Percentiles rank a stretch among this genome's conserved stretches.
Evolutionary conservation across 2,113 vertebrate species (phyloP).

Genomic region (Myotis yumanensis): DNA sequence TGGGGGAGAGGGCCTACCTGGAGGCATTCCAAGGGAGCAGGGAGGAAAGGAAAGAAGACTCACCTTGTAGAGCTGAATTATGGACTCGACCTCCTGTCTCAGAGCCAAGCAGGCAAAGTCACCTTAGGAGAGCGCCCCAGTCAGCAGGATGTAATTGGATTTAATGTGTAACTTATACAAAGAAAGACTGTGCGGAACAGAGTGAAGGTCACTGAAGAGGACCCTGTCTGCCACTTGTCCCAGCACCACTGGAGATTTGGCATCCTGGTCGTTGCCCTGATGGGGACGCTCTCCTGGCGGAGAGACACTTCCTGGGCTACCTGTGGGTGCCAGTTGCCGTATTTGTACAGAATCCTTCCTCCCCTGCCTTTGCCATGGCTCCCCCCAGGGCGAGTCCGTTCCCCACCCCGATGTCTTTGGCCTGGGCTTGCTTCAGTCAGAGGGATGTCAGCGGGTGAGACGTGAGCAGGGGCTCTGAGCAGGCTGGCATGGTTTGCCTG

Average conservation of each 20-base stretch:
- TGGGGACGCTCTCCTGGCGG: fast-evolving
- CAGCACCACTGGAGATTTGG: not conserved
- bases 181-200: not conserved
- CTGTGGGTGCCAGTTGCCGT: not conserved
- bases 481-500: not conserved
- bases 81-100: not conserved
- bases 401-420: not conserved
- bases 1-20: too few species aligned
- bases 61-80: slow-evolving; percentile 2
- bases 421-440: not conserved
- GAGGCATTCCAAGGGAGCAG: not conserved
- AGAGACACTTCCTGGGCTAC: not conserved
- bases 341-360: not conserved
- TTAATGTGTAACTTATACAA: slow-evolving; percentile 51
- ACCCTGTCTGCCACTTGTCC: not conserved
- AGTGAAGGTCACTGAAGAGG: not conserved
- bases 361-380: too few species aligned
- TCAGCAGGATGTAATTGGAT: slow-evolving; percentile 72
- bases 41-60: not conserved
- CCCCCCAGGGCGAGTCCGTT: not conserved
- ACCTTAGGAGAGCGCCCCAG: slow-evolving; percentile 49
- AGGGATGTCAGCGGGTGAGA: fast-evolving
- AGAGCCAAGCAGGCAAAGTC: slow-evolving; percentile 55
- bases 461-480: not conserved
- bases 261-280: fast-evolving